Conservation (phyloP, 92 coral and sea anemone species). For the Epizoanthus ramosus region DNA sequence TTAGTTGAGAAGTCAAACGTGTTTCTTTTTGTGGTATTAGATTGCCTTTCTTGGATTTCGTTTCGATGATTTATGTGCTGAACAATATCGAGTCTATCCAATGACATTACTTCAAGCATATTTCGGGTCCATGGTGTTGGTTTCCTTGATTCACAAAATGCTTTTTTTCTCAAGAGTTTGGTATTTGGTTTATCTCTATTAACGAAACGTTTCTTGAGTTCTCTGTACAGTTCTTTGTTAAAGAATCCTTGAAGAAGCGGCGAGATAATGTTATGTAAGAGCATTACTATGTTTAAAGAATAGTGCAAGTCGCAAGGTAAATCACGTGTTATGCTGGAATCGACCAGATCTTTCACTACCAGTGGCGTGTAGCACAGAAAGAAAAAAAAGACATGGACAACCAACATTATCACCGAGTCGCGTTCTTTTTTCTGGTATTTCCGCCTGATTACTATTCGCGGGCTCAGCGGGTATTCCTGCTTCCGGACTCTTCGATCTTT, state of each 20-base stretch:
- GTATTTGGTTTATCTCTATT: background rate
- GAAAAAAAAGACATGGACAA: background rate
- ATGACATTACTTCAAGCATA: background rate
- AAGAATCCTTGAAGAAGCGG: slow-evolving; percentile 7
- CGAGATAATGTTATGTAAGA: background rate
- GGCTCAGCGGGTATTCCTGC: background rate
- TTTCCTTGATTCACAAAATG: slow-evolving; percentile 4
- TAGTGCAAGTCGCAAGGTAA: background rate
- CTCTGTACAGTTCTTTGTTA: slow-evolving; percentile 24
- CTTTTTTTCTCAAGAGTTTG: slow-evolving; percentile 10
- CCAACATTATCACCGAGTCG: background rate
- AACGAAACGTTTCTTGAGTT: background rate
- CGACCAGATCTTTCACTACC: background rate
- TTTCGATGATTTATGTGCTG: background rate
- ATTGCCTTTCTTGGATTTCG: background rate
- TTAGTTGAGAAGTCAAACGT: background rate
- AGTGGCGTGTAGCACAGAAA: slow-evolving; percentile 11
- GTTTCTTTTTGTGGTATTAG: background rate
- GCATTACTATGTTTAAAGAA: background rate
- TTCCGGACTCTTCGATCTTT: background rate
- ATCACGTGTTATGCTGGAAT: background rate
- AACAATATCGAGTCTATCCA: background rate
- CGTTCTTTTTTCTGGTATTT: slow-evolving; percentile 10
- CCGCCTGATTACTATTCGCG: background rate
- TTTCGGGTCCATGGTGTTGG: background rate